Base-by-base conservation (phyloP, 2,113 vertebrate species). In the Microtus pennsylvanicus region DNA sequence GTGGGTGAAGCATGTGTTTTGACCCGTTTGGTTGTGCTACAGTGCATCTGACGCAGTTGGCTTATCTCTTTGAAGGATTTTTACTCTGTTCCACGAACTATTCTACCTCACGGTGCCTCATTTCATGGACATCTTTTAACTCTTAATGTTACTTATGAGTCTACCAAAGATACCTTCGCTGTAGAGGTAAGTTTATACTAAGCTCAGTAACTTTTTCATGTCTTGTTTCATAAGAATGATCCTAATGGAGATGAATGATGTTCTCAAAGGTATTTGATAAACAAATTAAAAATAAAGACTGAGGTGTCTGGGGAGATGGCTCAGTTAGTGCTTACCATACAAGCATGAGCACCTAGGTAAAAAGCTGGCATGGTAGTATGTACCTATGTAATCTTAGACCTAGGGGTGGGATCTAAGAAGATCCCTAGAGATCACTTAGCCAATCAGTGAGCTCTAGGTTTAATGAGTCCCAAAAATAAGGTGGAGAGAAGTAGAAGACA, bases 91-190 rank as follows among this genome's bases (percentile, higher is more conserved):
- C 99, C 99, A 97, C 99, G 99, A 97, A 99, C 99, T 96, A 99
- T 99, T 99, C 99, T 99, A 99, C 99, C 99, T 99, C 99, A 99
- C 42, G 99, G 99, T 96, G 99, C 99, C 89, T 99, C 99, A 86
- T 99, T 99, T 98, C 99, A 99, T 42, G 99, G 99, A 98, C 99
- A 99, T 98, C 99, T 99, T 90, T 98, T 99, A 98, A 99, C 99
- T 38, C 99, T 99, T 90, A 99, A 99, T 96, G 98, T 99, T 97
- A 99, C 99, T 0, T 99, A 99, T 0, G 99, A 99, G 97, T 99
- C 99, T 98, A 99, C 99, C 99, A 99, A 99, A 99, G 99, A 99
- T 98, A 99, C 99, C 78, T 99, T 99, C 98, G 99, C 98, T 96
- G 98, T 99, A 97, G 99, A 99, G 99, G 99, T 99, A 98, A 33